Conservation (phyloP, 2,888 invertebrate species). For the Gymnosoma rotundatum region DNA sequence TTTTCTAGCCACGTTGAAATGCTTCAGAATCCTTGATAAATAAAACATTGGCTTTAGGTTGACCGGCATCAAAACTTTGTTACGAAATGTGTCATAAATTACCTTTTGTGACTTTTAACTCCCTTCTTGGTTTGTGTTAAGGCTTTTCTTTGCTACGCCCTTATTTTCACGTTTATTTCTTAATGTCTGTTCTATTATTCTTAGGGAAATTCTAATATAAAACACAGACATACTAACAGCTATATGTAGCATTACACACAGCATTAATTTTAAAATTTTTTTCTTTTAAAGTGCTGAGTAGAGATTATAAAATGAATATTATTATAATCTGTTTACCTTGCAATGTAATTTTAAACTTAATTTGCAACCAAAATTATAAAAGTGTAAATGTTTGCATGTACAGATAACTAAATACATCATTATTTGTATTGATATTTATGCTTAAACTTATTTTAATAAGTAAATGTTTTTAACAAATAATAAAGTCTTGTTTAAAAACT, state of each 20-base stretch:
- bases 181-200: neutral
- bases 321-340: constrained; percentile 57
- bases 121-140: too few relatives aligned
- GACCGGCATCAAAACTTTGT: too few relatives aligned
- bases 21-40: too few relatives aligned
- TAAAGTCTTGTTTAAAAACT: constrained; percentile 18
- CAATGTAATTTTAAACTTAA: constrained; percentile 60
- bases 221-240: neutral
- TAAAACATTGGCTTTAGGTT: too few relatives aligned
- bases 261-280: constrained; percentile 46
- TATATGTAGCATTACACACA: constrained; percentile 59
- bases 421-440: neutral
- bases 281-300: constrained; percentile 52
- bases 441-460: neutral
- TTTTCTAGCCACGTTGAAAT: too few relatives aligned
- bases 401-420: constrained; percentile 6
- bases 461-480: constrained; percentile 27
- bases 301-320: constrained; percentile 47
- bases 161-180: neutral
- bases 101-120: too few relatives aligned
- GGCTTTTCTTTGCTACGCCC: neutral
- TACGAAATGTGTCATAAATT: too few relatives aligned
- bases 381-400: neutral
- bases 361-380: constrained; percentile 27
- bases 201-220: neutral